Evolutionary conservation across 2,888 invertebrate genomes (phyloP).

Genomic region (Ormyrus pomaceus): DNA sequence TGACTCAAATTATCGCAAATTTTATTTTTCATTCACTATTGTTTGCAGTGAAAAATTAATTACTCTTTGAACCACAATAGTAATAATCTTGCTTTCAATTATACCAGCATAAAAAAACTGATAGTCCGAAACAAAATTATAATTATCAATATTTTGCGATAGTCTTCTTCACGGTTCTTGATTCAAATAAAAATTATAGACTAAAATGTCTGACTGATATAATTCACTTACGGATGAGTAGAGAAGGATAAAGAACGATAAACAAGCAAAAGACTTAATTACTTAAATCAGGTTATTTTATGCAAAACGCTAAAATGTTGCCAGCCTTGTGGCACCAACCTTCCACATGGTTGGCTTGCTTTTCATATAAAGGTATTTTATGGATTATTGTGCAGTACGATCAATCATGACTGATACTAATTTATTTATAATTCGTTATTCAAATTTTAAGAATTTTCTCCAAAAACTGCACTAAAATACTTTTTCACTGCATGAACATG

Average conservation of each 20-base stretch:
- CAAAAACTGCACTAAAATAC: constrained; percentile 36
- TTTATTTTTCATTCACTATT: constrained; percentile 5
- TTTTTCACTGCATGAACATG: constrained; percentile 39
- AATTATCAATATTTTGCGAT: constrained; percentile 67
- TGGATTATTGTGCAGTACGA: constrained; percentile 47
- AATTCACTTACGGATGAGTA: constrained; percentile 22
- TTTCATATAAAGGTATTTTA: constrained; percentile 40
- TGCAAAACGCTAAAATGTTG: constrained; percentile 47
- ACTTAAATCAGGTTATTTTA: constrained; percentile 24
- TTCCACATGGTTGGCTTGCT: constrained; percentile 60
- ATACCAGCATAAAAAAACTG: not conserved
- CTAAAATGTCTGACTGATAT: constrained; percentile 47
- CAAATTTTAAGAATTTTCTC: constrained; percentile 22
- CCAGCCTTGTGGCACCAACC: constrained; percentile 63
- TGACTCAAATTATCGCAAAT: constrained; percentile 18
- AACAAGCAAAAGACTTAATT: constrained; percentile 42
- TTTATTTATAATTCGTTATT: constrained; percentile 31
- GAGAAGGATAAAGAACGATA: constrained; percentile 15
- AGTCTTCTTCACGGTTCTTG: constrained; percentile 71
- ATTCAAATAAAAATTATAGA: constrained; percentile 68
- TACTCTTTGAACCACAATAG: too few relatives aligned
- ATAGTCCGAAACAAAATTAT: constrained; percentile 2
- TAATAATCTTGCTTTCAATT: too few relatives aligned
- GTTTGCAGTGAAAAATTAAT: too few relatives aligned
- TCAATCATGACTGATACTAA: constrained; percentile 35